Conservation (phyloP, 1,140 invertebrate species). For the Micrasema minimum region DNA sequence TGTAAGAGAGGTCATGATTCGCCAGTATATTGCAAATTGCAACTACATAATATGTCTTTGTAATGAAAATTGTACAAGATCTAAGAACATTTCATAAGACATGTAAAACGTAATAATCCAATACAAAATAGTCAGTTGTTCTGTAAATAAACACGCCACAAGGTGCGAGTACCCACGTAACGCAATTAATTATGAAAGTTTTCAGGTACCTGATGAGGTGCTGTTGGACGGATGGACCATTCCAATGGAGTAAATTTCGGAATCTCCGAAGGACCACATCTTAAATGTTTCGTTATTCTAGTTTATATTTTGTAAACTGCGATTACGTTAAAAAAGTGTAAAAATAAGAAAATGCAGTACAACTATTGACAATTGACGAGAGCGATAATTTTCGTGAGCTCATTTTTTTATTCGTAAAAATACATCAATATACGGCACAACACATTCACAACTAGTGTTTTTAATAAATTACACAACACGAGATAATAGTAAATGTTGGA, state of each 20-base stretch:
- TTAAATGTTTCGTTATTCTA: constrained; percentile 28
- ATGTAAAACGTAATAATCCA: too few species aligned
- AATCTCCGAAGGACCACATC: constrained; percentile 70
- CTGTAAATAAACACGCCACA: too few species aligned
- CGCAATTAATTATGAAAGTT: background rate
- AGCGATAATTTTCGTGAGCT: constrained; percentile 34
- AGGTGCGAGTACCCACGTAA: background rate
- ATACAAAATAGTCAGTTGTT: too few species aligned
- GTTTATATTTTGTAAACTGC: constrained; percentile 19
- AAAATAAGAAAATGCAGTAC: constrained; percentile 40
- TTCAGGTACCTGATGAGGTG: constrained; percentile 70
- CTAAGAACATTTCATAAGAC: too few species aligned
- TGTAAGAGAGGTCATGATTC: too few species aligned
- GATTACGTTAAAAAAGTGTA: constrained; percentile 47
- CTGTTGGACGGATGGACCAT: constrained; percentile 77
- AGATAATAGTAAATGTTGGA: background rate
- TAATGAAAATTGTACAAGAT: too few species aligned
- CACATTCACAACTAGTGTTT: constrained; percentile 37
- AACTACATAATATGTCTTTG: background rate
- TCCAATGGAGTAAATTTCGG: constrained; percentile 78
- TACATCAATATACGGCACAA: constrained; percentile 43
- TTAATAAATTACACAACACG: constrained; percentile 20
- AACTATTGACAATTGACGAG: constrained; percentile 35
- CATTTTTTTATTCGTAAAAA: constrained; percentile 39
- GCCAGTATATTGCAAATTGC: too few species aligned